Percentiles rank a stretch among this genome's conserved stretches.
Evolutionary conservation across 2,113 vertebrate genomes (phyloP).

Genomic region (Crocuta crocuta): DNA sequence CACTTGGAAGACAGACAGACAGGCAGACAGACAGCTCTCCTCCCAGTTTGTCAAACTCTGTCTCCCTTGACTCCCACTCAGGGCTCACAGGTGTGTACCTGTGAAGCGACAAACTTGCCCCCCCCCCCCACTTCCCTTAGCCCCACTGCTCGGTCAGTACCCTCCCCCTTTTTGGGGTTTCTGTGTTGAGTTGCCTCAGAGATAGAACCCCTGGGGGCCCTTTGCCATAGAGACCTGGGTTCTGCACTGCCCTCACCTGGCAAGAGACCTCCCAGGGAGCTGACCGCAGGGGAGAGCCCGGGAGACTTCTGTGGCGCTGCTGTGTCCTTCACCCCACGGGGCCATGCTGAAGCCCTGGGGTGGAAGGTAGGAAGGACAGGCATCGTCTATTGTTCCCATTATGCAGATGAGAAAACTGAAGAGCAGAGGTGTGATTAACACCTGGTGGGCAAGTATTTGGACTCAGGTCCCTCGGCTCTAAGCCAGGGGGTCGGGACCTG

Average conservation of each 20-base stretch:
- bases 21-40: conserved; percentile 81
- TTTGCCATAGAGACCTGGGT: conserved; percentile 55
- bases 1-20: conserved; percentile 79
- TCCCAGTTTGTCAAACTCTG: conserved; percentile 79
- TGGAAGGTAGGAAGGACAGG: neutral
- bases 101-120: neutral
- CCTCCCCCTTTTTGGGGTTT: neutral
- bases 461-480: neutral
- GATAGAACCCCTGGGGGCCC: conserved; percentile 18
- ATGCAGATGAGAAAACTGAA: neutral
- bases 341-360: neutral
- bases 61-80: conserved; percentile 73
- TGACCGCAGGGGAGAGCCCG: neutral
- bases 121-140: neutral
- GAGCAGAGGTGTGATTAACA: neutral
- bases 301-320: neutral
- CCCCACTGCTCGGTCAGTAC: neutral
- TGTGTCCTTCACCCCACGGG: neutral
- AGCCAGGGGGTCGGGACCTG: neutral
- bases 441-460: neutral
- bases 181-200: conserved; percentile 57
- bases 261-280: conserved; percentile 34
- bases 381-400: neutral
- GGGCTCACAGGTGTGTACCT: conserved; percentile 61
- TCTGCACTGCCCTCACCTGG: neutral